phyloP scores from a whole-genome alignment of 2,113 vertebrate species.

The Leiothrix lutea region DNA sequence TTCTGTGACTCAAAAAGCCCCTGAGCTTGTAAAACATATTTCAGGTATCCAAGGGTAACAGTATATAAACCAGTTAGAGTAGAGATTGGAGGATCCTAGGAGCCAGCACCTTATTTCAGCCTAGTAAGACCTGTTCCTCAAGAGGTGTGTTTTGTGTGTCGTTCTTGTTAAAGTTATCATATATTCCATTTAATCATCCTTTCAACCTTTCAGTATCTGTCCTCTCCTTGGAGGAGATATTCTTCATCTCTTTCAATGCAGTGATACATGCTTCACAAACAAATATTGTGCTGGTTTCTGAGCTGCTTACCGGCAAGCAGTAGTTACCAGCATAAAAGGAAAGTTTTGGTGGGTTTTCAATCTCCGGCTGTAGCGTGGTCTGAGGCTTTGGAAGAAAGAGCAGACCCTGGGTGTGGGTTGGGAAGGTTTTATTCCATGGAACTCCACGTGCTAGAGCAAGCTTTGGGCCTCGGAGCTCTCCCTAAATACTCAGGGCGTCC shows the following conservation, averaged over 20 bases:
- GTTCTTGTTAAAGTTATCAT: neutral
- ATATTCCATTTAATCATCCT: neutral
- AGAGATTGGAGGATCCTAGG: neutral
- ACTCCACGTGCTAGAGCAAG: no score
- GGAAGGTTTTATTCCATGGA: no score
- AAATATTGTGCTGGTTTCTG: no score
- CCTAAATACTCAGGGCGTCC: no score
- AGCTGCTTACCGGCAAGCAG: no score
- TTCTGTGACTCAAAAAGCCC: neutral
- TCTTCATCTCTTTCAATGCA: neutral
- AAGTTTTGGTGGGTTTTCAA: no score
- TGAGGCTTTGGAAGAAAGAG: no score
- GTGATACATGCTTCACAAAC: neutral
- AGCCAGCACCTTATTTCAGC: neutral
- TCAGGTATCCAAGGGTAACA: neutral
- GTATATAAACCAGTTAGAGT: neutral
- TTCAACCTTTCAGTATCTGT: neutral
- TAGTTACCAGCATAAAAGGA: no score
- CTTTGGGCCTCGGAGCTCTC: no score
- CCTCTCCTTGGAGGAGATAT: neutral
- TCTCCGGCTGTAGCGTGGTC: no score
- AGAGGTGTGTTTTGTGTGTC: neutral
- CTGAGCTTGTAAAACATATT: neutral
- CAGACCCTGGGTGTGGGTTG: no score
- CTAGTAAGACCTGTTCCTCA: neutral